Evolutionary conservation across 2,888 invertebrate species (phyloP).

Genomic region (Ctenicera cuprea): DNA sequence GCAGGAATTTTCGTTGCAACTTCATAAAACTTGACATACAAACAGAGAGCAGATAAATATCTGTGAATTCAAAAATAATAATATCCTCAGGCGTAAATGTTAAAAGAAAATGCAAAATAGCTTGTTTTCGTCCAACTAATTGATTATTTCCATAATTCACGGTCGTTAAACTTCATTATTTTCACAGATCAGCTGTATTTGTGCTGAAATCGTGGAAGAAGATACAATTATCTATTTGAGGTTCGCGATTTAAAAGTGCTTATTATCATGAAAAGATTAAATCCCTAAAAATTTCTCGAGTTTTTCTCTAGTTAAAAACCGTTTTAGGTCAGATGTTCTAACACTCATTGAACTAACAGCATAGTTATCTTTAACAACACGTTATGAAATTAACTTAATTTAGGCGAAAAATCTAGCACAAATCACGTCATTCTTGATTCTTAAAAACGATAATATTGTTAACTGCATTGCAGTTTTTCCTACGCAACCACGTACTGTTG

Average conservation of each 20-base stretch:
- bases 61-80: constrained; percentile 34
- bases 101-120: constrained; percentile 17
- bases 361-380: constrained; percentile 8
- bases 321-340: constrained; percentile 20
- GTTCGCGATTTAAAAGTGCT: not conserved
- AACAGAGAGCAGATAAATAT: constrained; percentile 17
- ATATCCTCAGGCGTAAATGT: constrained; percentile 32
- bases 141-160: constrained; percentile 50
- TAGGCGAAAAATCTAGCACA: too few species aligned
- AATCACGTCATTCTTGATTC: too few species aligned
- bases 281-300: not conserved
- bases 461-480: too few species aligned
- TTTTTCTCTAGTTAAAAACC: constrained; percentile 3
- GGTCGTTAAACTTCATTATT: constrained; percentile 45
- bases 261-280: constrained; percentile 10
- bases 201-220: constrained; percentile 22
- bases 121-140: constrained; percentile 36
- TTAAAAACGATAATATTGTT: too few species aligned
- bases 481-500: too few species aligned
- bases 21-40: constrained; percentile 21
- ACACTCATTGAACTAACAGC: constrained; percentile 10
- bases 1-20: constrained; percentile 4
- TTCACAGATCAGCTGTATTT: constrained; percentile 25
- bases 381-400: constrained; percentile 13
- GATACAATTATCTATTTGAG: constrained; percentile 16